Evolutionary conservation across 1,140 invertebrate species (phyloP).

Genomic region (Drosophila arawakana): DNA sequence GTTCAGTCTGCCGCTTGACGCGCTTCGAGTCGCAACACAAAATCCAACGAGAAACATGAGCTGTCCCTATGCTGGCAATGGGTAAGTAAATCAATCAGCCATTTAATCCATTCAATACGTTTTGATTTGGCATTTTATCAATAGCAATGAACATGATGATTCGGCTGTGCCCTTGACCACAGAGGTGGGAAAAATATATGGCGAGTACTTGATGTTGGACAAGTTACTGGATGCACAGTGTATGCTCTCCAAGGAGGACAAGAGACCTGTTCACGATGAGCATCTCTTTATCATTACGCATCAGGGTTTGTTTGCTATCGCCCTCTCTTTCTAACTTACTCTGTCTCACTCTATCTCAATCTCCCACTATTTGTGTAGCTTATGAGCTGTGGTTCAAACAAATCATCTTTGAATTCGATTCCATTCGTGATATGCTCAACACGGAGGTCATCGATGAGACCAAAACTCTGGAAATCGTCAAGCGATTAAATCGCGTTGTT

Average conservation of each 20-base stretch:
- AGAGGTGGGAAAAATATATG: slow-evolving; percentile 91
- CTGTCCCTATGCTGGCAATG: slow-evolving; percentile 73
- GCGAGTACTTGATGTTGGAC: slow-evolving; percentile 95
- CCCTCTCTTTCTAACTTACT: neutral
- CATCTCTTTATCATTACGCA: slow-evolving; percentile 99
- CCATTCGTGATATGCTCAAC: slow-evolving; percentile 93
- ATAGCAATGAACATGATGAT: slow-evolving; percentile 74
- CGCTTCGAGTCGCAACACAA: slow-evolving; percentile 36
- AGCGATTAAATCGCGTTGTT: slow-evolving; percentile 95
- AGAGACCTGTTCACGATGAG: slow-evolving; percentile 95
- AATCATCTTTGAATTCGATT: slow-evolving; percentile 98
- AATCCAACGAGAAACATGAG: slow-evolving; percentile 57
- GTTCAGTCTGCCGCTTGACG: slow-evolving; percentile 49
- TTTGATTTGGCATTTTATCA: neutral
- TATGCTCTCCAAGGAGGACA: slow-evolving; percentile 90
- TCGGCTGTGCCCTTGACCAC: slow-evolving; percentile 85
- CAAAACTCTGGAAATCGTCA: slow-evolving; percentile 96
- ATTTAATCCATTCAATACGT: no score
- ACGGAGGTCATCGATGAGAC: slow-evolving; percentile 93
- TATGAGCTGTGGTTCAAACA: slow-evolving; percentile 99
- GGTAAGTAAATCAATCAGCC: slow-evolving; percentile 39
- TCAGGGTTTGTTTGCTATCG: slow-evolving; percentile 90
- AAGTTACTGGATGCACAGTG: slow-evolving; percentile 94
- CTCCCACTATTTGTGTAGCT: slow-evolving; percentile 86
- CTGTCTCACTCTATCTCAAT: slow-evolving; percentile 35